phyloP scores from a whole-genome alignment of 2,888 invertebrate genomes.

The Poecilobothrus nobilitatus region DNA sequence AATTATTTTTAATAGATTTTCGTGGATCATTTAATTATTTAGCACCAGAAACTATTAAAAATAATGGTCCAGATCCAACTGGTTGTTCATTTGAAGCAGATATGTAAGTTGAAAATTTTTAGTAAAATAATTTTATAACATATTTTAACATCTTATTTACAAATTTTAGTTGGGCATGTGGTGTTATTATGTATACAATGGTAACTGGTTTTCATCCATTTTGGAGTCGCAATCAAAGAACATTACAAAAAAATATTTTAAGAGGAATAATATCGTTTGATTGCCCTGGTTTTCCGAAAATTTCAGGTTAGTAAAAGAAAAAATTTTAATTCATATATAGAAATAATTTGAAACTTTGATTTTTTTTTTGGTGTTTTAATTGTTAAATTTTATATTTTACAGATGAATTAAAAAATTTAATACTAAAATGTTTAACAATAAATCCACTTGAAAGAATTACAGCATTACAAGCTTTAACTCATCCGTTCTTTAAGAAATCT shows the following conservation, averaged over 20 bases:
- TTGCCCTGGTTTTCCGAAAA: not conserved
- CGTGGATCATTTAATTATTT: slow-evolving; percentile 4
- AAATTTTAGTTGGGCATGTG: slow-evolving; percentile 1
- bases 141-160: not conserved
- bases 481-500: not conserved
- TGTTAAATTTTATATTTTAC: not conserved
- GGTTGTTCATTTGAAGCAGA: not conserved
- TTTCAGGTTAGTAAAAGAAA: not conserved
- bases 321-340: no score
- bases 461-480: not conserved
- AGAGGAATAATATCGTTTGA: not conserved
- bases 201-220: slow-evolving; percentile 1
- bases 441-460: not conserved
- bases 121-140: not conserved
- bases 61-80: not conserved
- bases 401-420: not conserved
- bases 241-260: slow-evolving; percentile 1
- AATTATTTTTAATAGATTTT: not conserved
- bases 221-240: slow-evolving; percentile 1
- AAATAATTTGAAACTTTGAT: no score
- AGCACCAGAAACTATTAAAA: not conserved
- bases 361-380: no score
- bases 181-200: not conserved
- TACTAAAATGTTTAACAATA: not conserved
- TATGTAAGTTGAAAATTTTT: not conserved